Conservation (phyloP, 2,797 vertebrate species). For the Manis javanica region DNA sequence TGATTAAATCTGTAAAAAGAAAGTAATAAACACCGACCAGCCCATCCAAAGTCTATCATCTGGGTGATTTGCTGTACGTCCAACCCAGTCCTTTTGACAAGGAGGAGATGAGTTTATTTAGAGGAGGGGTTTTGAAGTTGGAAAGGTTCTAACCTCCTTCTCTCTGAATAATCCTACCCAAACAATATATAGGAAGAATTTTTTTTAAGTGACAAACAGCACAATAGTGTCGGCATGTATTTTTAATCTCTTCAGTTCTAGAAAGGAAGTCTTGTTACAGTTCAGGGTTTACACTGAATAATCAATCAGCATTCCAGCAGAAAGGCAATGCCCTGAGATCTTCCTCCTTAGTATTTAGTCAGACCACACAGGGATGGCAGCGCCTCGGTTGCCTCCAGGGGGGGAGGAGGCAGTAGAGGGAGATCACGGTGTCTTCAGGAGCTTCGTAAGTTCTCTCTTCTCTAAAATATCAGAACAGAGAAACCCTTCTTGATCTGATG, state of each 20-base stretch:
- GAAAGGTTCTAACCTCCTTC: not conserved
- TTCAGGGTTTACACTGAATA: not conserved
- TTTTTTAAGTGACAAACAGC: not conserved
- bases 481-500: not conserved
- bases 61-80: not conserved
- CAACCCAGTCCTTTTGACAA: not conserved
- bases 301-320: not conserved
- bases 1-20: not conserved
- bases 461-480: not conserved
- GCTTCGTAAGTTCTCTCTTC: not conserved
- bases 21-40: not conserved
- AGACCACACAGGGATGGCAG: not conserved
- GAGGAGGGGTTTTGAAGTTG: not conserved
- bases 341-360: not conserved
- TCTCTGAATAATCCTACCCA: not conserved
- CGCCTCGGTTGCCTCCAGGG: not conserved
- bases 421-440: not conserved
- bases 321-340: not conserved
- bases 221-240: not conserved
- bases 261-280: not conserved
- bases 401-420: not conserved
- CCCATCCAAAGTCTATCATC: not conserved
- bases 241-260: slow-evolving; percentile 17
- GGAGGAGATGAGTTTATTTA: not conserved
- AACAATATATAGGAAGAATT: not conserved